phyloP scores from a whole-genome alignment of 1,140 invertebrate species.

The Drosophila lacertosa region DNA sequence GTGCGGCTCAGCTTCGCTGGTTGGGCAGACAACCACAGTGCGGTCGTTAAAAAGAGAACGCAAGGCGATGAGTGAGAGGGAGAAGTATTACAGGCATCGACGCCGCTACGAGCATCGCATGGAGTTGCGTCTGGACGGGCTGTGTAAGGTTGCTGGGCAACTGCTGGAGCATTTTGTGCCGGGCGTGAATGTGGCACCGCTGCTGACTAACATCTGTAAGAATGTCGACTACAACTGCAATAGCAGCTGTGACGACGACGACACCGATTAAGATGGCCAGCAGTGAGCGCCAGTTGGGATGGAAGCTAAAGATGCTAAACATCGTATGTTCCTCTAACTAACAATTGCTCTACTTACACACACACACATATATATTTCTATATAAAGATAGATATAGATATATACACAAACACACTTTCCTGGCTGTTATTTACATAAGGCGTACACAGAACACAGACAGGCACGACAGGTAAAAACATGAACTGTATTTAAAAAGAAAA shows the following conservation, averaged over 20 bases:
- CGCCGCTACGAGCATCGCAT: slow-evolving; percentile 67
- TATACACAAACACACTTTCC: slow-evolving; percentile 4
- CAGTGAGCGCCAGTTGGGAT: slow-evolving; percentile 8
- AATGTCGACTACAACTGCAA: slow-evolving; percentile 23
- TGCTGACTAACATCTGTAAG: slow-evolving; percentile 36
- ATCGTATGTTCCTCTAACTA: slow-evolving; percentile 34
- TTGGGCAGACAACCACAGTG: neutral
- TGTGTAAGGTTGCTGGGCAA: slow-evolving; percentile 64
- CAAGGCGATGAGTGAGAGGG: slow-evolving; percentile 46
- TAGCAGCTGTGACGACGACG: slow-evolving; percentile 25
- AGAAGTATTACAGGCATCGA: slow-evolving; percentile 73
- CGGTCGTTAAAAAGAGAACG: slow-evolving; percentile 1
- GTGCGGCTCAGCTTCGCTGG: slow-evolving; percentile 1
- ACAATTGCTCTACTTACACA: slow-evolving; percentile 18
- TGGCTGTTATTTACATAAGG: slow-evolving; percentile 37
- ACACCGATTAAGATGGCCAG: slow-evolving; percentile 3
- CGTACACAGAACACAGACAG: slow-evolving; percentile 20
- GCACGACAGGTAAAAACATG: slow-evolving; percentile 10
- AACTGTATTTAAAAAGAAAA: slow-evolving; percentile 41
- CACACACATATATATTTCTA: neutral
- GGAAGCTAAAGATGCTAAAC: slow-evolving; percentile 24
- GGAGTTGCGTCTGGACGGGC: slow-evolving; percentile 61
- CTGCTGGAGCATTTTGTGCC: slow-evolving; percentile 60
- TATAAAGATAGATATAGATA: no score
- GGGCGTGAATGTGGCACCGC: slow-evolving; percentile 47